Percentiles rank a stretch among this genome's conserved stretches.
Conservation (phyloP, 37 sponge, comb jelly and placozoan species). For the Tethya wilhelma region DNA sequence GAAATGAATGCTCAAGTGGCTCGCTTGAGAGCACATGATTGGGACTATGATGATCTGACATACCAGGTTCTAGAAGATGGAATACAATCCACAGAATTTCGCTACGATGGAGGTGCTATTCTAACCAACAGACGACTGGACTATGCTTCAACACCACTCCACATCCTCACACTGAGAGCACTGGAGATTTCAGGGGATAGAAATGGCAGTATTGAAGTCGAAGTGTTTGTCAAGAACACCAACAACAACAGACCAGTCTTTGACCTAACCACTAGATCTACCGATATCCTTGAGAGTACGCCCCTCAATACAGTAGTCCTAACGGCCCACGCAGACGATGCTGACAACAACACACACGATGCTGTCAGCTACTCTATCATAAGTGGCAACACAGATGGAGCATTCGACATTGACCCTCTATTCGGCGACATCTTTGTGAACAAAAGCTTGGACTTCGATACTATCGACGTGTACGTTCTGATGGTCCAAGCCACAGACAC, state of each 20-base stretch:
- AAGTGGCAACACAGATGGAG: conserved; percentile 21
- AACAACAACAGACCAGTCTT: conserved; percentile 74
- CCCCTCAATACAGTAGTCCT: conserved; percentile 16
- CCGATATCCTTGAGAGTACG: conserved; percentile 33
- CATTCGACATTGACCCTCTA: conserved; percentile 62
- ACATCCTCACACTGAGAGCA: conserved; percentile 20
- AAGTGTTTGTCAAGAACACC: conserved; percentile 47
- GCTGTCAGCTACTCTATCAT: conserved; percentile 32
- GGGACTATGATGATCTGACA: conserved; percentile 28
- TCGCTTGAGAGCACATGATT: conserved; percentile 44
- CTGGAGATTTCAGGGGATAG: conserved; percentile 12
- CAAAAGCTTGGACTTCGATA: conserved; percentile 61
- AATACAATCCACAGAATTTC: neutral
- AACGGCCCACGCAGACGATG: conserved; percentile 49
- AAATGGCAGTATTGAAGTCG: neutral
- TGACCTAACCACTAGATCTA: conserved; percentile 2
- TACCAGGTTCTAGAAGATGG: conserved; percentile 13
- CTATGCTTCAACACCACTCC: neutral
- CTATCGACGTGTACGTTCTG: conserved; percentile 27
- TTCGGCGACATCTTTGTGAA: conserved; percentile 57
- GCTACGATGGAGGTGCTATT: conserved; percentile 14
- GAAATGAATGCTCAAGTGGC: neutral
- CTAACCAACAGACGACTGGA: neutral
- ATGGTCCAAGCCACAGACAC: conserved; percentile 67
- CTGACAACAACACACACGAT: conserved; percentile 55